phyloP scores from a whole-genome alignment of 2,888 invertebrate species.

The Ophion obscuratus region DNA sequence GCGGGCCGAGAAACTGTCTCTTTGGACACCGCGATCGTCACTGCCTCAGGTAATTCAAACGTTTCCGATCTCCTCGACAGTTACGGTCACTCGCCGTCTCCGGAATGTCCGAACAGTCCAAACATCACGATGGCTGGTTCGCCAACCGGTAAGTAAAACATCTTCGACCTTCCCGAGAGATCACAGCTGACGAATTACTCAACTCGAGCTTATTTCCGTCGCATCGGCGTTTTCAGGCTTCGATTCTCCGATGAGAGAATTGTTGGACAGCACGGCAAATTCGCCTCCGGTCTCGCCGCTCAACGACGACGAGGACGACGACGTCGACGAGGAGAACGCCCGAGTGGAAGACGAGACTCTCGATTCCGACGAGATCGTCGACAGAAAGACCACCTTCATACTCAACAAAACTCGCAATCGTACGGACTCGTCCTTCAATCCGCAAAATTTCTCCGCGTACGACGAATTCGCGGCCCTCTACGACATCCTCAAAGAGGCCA shows the following conservation, averaged over 20 bases:
- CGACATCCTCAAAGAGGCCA: conserved; percentile 86
- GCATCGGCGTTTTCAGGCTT: conserved; percentile 58
- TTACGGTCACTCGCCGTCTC: conserved; percentile 77
- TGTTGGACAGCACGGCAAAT: conserved; percentile 80
- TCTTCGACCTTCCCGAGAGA: background rate
- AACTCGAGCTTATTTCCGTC: background rate
- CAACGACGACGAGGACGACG: conserved; percentile 74
- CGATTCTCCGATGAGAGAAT: conserved; percentile 78
- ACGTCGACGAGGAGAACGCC: conserved; percentile 77
- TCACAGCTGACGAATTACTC: background rate
- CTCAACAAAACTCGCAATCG: conserved; percentile 78
- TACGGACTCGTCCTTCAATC: conserved; percentile 66
- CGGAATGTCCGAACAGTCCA: conserved; percentile 81
- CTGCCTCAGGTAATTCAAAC: conserved; percentile 74
- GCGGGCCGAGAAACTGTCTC: conserved; percentile 72
- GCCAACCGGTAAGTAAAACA: conserved; percentile 76
- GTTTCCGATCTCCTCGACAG: conserved; percentile 76
- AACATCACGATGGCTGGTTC: conserved; percentile 81
- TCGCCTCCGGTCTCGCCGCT: conserved; percentile 77
- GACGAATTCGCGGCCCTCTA: conserved; percentile 80
- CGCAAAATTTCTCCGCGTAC: conserved; percentile 35
- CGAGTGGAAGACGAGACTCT: conserved; percentile 77
- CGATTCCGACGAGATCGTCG: conserved; percentile 79
- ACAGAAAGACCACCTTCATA: conserved; percentile 78
- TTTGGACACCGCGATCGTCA: conserved; percentile 73